These are phyloP conservation scores for Xestia rhomboidea DNA, from an alignment of 2,888 invertebrate species.

Conservation along the genomic window DNA sequence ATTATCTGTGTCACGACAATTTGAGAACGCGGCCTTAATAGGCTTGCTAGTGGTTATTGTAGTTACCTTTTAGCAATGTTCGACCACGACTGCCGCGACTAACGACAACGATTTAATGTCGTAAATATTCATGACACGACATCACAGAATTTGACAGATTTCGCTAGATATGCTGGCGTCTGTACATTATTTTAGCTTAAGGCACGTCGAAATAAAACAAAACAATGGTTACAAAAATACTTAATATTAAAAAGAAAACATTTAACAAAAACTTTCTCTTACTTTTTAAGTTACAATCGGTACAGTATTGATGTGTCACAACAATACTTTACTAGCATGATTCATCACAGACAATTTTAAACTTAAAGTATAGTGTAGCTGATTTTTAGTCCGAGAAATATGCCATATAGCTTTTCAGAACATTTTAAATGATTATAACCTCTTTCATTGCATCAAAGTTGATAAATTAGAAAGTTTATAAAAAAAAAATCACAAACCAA, in stretches of 20 bases:
- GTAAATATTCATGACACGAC: background rate
- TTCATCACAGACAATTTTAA: conserved; percentile 68
- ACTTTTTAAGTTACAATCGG: conserved; percentile 69
- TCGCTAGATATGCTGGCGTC: no score
- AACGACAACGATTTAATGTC: background rate
- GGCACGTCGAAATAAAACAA: conserved; percentile 42
- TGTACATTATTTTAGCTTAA: background rate
- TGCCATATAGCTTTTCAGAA: conserved; percentile 16
- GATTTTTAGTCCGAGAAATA: conserved; percentile 36
- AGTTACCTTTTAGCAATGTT: background rate
- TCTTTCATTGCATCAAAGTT: conserved; percentile 1
- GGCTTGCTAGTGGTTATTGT: background rate
- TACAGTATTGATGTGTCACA: conserved; percentile 57
- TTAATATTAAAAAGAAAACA: conserved; percentile 70
- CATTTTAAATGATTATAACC: conserved; percentile 16
- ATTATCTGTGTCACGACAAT: no score
- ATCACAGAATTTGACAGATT: background rate
- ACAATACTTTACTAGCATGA: conserved; percentile 60
- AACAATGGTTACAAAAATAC: conserved; percentile 69
- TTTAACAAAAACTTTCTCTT: conserved; percentile 72
- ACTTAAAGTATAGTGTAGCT: conserved; percentile 43
- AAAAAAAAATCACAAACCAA: conserved; percentile 30
- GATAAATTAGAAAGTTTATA: conserved; percentile 19
- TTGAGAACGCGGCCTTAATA: no score
- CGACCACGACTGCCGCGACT: background rate